Base-by-base conservation (phyloP, 2,888 invertebrate species). In the Conops quadrifasciatus region DNA sequence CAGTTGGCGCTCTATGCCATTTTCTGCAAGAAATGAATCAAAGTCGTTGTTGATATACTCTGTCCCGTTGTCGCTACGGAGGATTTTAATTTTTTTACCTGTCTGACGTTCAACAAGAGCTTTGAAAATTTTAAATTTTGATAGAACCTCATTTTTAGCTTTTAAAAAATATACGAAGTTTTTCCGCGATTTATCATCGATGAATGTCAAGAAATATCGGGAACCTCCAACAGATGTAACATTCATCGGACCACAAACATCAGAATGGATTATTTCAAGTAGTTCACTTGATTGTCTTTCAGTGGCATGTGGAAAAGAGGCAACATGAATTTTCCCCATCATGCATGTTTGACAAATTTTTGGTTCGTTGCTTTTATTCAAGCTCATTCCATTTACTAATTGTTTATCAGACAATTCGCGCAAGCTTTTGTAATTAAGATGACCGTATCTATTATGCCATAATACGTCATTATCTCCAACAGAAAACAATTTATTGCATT, bases 271-370 rank as follows among this genome's bases (percentile, higher is more conserved):
- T 56, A 56, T 3, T 56, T 56, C 53, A 24, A 56, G 53, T 56
- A 56, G 2, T 2, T 56, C 53, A 56, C 53, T 56, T 56, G 53
- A 56, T 24, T 56, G 11, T 24, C 53, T 56, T 56, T n/a, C 53
- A n/a, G 21, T 21, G 53, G 53, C 53, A 24, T 56, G 19, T 24
- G 53, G 53, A 56, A 56, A 24, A 56, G 53, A 13, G 21, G 53
- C 4, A 56, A 56, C 53, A 56, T 56, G 53, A 56, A 56, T 56
- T 56, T 56, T 56, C 19, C 53, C 53, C 24, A 56, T 56, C 24
- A 24, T 24, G 13, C 53, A 56, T 56, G 21, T 56, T 56, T 56
- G 53, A 56, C 53, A 56, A n/a, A n/a, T n/a, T 56, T 19, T 56
- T 56, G 15, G 4, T 21, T 56, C 24, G 7, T 56, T 56, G 21